Base-by-base conservation (phyloP, 1,140 invertebrate genomes). In the Euwallacea similis region DNA sequence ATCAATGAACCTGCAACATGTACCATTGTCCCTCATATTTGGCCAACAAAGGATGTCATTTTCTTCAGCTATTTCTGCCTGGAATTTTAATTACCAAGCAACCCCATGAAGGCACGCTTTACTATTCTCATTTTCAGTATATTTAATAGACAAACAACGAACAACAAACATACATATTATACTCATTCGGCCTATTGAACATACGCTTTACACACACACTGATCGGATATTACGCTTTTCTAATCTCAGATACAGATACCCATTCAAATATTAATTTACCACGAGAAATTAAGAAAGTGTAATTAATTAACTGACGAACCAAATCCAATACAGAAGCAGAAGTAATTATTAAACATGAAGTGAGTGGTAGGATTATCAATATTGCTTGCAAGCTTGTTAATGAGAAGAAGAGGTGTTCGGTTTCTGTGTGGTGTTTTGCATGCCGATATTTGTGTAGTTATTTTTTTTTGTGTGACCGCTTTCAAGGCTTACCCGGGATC, bases 401-500 rank as follows among this genome's bases (percentile, higher is more conserved):
- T 33, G 21, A 33, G 21, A 33, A 33, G 21, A 33, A 4, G 21
- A 33, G 4, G 21, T 33, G 21, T 33, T 33, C 21, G 21, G 21
- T 33, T 33, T 33, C 21, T 33, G 21, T 33, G 21, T 33, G 21
- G 46, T 6, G 46, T 50, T 50, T 10, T 13, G 9, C 46, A 50
- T 50, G 13, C 21, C 4, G 21, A 33, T 33, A 33, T 33, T 33
- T 50, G 13, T 11, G 13, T 6, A 50, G 46, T 50, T 50, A 11
- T 50, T 50, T 50, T 50, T 50, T 50, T 11, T 11, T 50, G 2
- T 13, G 46, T 10, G 13, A 50, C 6, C 1, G 46, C 9, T 11
- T 11, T 33, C 21, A 33, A 54, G n/a, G 76, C 73, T 70, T 72
- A 78, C 77, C 74, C 50, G 41, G 50, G 76, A 71, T 16, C 74